Percentiles rank a stretch among this genome's conserved stretches.
These are phyloP conservation scores for Brachyalestes nurse DNA, from an alignment of 2,797 vertebrate species.

Conservation along the genomic window DNA sequence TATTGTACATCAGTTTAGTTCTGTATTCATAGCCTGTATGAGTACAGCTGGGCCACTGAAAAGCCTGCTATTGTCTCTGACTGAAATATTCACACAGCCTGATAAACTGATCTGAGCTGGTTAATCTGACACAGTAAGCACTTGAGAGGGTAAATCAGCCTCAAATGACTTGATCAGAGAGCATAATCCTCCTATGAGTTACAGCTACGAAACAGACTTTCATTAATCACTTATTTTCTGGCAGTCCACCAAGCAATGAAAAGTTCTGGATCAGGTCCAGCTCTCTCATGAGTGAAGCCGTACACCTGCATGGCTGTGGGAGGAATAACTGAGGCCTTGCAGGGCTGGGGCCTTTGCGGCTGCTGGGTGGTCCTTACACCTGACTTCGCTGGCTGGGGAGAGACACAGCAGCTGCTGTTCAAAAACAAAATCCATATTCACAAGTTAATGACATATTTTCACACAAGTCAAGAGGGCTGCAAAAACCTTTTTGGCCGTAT, in stretches of 20 bases:
- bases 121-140: constrained; percentile 43
- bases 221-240: constrained; percentile 67
- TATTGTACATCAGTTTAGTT: constrained; percentile 3
- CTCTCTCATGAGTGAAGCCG: constrained; percentile 52
- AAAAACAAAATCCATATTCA: constrained; percentile 58
- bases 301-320: constrained; percentile 70
- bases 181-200: constrained; percentile 42
- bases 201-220: constrained; percentile 50
- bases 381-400: constrained; percentile 69
- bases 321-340: constrained; percentile 29
- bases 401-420: constrained; percentile 67
- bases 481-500: constrained; percentile 49
- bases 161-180: constrained; percentile 52
- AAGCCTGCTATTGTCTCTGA: constrained; percentile 2
- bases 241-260: constrained; percentile 59
- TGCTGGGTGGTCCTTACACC: constrained; percentile 78
- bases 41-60: background rate
- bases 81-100: constrained; percentile 29
- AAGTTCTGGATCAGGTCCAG: constrained; percentile 54
- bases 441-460: constrained; percentile 70
- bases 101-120: constrained; percentile 30
- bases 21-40: background rate
- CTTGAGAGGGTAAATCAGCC: constrained; percentile 21
- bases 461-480: constrained; percentile 39
- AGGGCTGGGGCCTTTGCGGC: constrained; percentile 59